Base-by-base conservation (phyloP, 2,888 invertebrate genomes). In the Eupeodes latifasciatus region DNA sequence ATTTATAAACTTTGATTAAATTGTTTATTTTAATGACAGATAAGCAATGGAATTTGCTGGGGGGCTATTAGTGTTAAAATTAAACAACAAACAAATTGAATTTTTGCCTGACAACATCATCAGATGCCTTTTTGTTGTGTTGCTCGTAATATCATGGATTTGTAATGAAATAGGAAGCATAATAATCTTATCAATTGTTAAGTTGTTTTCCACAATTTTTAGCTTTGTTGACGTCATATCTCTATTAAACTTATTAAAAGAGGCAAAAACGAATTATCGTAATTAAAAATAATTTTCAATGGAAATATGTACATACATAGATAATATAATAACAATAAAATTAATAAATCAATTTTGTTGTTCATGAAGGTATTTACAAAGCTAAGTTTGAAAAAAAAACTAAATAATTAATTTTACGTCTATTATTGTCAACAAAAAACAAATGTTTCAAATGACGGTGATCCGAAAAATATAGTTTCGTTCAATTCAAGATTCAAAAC, bases 11-110 rank as follows among this genome's bases (percentile, higher is more conserved):
- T 47, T 4, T 27, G 27, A 66, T 66, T 66, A 49, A 66, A 66
- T 4, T 49, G 47, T 47, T 27, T 66, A 27, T 49, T 44, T 14
- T 27, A 27, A 9, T 47, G 4, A 12, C 4, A 66, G 66, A 66
- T 66, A 66, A 66, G 66, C 19, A 27, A 16, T n/a, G 27, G 27
- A 49, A 66, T 66, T 66, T 27, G 66, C 66, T 49, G 66, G 66
- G 66, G 57, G 66, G 27, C 27, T 66, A 19, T 47, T 47, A 27
- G 27, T 27, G 27, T 40, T 40, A 40, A 40, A 40, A 49, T 27
- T 66, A 5, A 66, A 49, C 2, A 66, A 49, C 27, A 66, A 19
- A 44, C 5, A 27, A 66, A n/a, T 49, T 27, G 27, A 2, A 27
- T 12, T 49, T 27, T 66, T 47, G 66, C 47, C 5, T 47, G 66